Evolutionary conservation across 2,888 invertebrate genomes (phyloP).

Genomic region (Leptinotarsa peninsularis): DNA sequence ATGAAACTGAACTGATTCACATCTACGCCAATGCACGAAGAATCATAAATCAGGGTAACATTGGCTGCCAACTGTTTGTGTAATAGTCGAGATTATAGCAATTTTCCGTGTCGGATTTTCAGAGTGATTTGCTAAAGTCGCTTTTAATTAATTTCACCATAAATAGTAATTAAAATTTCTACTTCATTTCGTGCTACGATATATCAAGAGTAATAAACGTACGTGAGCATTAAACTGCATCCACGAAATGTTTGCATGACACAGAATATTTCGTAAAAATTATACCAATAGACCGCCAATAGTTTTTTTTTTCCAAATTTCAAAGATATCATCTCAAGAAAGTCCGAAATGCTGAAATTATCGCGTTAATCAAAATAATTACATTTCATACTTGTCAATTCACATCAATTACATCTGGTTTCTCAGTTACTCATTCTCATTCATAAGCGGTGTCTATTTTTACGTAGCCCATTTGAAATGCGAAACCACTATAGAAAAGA

Average conservation of each 20-base stretch:
- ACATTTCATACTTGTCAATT: no score
- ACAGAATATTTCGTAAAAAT: neutral
- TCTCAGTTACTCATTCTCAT: neutral
- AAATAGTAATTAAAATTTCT: conserved; percentile 35
- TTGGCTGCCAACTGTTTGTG: conserved; percentile 37
- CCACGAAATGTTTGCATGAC: neutral
- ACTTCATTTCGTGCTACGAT: conserved; percentile 27
- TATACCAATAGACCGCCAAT: no score
- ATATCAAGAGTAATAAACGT: conserved; percentile 13
- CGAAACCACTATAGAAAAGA: neutral
- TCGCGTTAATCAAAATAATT: no score
- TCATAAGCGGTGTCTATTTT: neutral
- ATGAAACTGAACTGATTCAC: neutral
- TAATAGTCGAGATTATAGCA: conserved; percentile 49
- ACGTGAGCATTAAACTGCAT: conserved; percentile 14
- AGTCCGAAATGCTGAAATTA: no score
- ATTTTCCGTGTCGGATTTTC: conserved; percentile 45
- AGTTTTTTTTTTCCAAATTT: no score
- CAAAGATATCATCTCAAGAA: no score
- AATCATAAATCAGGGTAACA: conserved; percentile 37
- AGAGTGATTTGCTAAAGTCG: conserved; percentile 44
- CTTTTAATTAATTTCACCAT: conserved; percentile 44
- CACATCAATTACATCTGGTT: no score
- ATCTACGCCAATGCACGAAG: conserved; percentile 21
- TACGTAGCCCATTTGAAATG: neutral